Evolutionary conservation across 2,113 vertebrate species (phyloP).

Genomic region (Circaetus gallicus): DNA sequence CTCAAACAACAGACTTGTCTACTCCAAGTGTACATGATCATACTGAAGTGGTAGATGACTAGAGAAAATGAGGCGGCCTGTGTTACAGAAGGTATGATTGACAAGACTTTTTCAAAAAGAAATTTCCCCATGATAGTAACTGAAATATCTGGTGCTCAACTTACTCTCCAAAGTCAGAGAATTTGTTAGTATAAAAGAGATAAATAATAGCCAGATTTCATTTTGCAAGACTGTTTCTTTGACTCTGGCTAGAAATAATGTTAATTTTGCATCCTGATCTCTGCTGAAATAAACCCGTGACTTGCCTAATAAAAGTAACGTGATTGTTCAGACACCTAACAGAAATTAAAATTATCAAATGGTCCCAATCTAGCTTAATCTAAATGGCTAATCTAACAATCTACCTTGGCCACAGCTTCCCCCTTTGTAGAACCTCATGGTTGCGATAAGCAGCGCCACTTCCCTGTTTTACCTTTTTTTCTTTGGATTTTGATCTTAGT

Average conservation of each 20-base stretch:
- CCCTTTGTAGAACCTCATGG: neutral
- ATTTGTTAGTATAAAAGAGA: neutral
- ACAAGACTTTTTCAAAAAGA: neutral
- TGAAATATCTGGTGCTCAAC: neutral
- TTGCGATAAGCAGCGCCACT: accelerated
- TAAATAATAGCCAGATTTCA: accelerated
- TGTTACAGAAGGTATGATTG: accelerated
- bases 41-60: accelerated
- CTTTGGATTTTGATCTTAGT: neutral
- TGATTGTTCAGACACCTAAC: neutral
- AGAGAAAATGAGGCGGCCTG: neutral
- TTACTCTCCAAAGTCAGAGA: neutral
- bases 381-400: neutral
- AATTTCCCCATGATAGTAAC: accelerated
- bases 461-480: neutral
- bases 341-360: neutral
- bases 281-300: neutral
- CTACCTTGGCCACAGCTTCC: neutral
- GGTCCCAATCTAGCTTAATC: neutral
- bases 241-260: neutral
- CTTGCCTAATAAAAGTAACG: accelerated
- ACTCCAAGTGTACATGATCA: accelerated
- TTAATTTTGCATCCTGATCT: neutral
- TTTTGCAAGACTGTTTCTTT: neutral
- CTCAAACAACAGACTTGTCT: accelerated